Percentiles rank a stretch among this genome's conserved stretches.
Evolutionary conservation across 2,113 vertebrate genomes (phyloP).

Genomic region (Micronycteris hirsuta): DNA sequence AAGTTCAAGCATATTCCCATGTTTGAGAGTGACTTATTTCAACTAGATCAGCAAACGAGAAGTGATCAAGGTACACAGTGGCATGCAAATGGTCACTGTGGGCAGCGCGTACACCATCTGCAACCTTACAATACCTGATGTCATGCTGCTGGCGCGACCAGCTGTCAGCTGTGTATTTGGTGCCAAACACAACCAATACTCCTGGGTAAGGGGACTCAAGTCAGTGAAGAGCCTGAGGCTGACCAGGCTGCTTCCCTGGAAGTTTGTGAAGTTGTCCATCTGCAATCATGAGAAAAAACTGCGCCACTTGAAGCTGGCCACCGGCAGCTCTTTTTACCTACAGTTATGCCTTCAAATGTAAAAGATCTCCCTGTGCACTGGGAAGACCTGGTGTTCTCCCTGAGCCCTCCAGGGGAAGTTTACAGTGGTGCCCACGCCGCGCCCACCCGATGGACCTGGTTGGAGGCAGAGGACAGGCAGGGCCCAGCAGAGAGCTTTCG

Average conservation of each 20-base stretch:
- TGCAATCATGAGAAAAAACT: slow-evolving; percentile 3
- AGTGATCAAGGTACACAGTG: neutral
- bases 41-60: neutral
- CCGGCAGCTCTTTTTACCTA: slow-evolving; percentile 4
- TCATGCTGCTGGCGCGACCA: slow-evolving; percentile 21
- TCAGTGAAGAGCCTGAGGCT: neutral
- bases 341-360: neutral
- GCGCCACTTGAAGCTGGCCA: slow-evolving; percentile 45
- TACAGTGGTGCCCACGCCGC: neutral
- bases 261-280: slow-evolving; percentile 39
- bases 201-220: too few species aligned
- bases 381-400: neutral
- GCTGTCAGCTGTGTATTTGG: neutral
- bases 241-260: slow-evolving; percentile 51
- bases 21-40: neutral
- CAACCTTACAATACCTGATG: neutral
- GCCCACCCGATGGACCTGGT: neutral
- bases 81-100: neutral
- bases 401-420: neutral
- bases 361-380: neutral
- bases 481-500: neutral
- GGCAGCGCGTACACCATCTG: neutral
- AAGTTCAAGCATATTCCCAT: neutral
- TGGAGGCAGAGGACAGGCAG: neutral
- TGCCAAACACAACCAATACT: neutral